phyloP scores from a whole-genome alignment of 1,140 invertebrate genomes.

The Zaprionus vittiger region DNA sequence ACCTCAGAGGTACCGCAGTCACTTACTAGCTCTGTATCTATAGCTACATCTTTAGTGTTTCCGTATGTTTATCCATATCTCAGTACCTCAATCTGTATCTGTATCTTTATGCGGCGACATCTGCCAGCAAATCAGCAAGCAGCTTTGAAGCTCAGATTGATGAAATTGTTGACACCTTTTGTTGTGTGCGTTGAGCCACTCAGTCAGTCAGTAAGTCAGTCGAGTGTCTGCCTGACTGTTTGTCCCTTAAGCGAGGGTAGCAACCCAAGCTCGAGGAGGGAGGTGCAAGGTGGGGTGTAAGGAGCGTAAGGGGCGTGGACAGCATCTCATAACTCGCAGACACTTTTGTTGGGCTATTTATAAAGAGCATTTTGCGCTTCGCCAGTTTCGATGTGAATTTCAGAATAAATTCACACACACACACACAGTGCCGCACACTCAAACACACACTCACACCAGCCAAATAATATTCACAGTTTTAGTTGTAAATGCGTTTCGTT shows the following conservation, averaged over 20 bases:
- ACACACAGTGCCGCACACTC: not conserved
- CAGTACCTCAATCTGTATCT: not conserved
- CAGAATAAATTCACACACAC: slow-evolving; percentile 11
- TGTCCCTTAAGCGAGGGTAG: not conserved
- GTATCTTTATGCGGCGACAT: not conserved
- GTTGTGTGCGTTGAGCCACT: slow-evolving; percentile 31
- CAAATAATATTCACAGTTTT: slow-evolving; percentile 15
- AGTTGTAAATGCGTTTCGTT: slow-evolving; percentile 17
- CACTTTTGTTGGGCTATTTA: slow-evolving; percentile 51
- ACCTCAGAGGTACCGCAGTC: not conserved
- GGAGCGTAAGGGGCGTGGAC: not conserved
- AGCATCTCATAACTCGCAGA: slow-evolving; percentile 35
- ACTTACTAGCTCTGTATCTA: not conserved
- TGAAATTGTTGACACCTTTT: slow-evolving; percentile 68
- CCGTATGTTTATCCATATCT: slow-evolving; percentile 1
- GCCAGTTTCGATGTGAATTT: slow-evolving; percentile 42
- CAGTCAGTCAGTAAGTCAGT: slow-evolving; percentile 19
- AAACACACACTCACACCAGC: not conserved
- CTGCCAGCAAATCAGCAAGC: not conserved
- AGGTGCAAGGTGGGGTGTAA: not conserved
- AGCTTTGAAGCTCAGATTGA: slow-evolving; percentile 38
- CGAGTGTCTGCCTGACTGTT: slow-evolving; percentile 2
- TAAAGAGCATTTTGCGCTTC: slow-evolving; percentile 51
- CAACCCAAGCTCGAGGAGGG: not conserved
- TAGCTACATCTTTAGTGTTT: not conserved